Evolutionary conservation across 2,888 invertebrate species (phyloP), one percentile per base, ranked within the genome.

Genomic region (Drosophila cognata): DNA sequence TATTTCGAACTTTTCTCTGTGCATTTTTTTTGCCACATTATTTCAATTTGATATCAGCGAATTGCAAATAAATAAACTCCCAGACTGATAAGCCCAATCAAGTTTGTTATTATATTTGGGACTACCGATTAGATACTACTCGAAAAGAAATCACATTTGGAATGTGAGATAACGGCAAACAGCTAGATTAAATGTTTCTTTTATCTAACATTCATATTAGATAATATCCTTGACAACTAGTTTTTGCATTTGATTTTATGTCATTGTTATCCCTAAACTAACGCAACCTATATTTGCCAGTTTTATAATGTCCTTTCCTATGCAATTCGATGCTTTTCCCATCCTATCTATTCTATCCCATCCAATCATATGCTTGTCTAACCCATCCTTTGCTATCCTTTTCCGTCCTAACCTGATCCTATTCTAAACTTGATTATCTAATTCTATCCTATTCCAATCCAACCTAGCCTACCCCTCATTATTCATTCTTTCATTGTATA

Each of bases 51-150:
- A 7, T 21, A 21, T 21, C 46, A n/a, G 16, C 11, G 41, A 36
- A 28, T 35, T 52, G 46, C 4, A 41, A 35, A 28, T 29, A 43
- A 35, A 46, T 16, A 41, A 25, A 16, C 21, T 29, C 43, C n/a
- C 11, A 13, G n/a, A 18, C 50, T 50, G 74, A 73, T 58, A 72
- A 48, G 38, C 10, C 38, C 8, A 25, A 41, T 52, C 38, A 29
- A 65, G 50, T 38, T 33, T 16, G 10, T 13, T 4, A 52, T 29
- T 52, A 35, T 43, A 11, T 36, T 59, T 52, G 11, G 25, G 57
- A 8, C 43, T 10, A 18, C 43, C 41, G 78, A 76, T 76, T 46
- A 76, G 76, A 63, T 77, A 58, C n/a, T 21, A 35, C 2, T n/a
- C 2, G 16, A 50, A 43, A 21, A 31, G 55, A 71, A 76, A 59